phyloP scores from a whole-genome alignment of 2,113 vertebrate genomes.

The Megaptera novaeangliae region DNA sequence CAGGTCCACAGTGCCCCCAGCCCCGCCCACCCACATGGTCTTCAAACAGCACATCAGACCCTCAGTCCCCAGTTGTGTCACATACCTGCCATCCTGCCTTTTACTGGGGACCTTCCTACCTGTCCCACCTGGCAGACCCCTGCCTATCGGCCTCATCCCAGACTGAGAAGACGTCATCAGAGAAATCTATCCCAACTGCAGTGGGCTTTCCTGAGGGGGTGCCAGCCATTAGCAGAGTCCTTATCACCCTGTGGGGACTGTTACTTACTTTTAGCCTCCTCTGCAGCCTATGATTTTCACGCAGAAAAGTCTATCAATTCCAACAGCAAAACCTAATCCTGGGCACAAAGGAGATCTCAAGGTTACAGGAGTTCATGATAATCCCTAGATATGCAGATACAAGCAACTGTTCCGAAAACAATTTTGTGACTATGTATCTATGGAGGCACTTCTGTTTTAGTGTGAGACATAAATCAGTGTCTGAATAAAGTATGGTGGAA shows the following conservation, averaged over 20 bases:
- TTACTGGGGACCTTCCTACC: accelerated
- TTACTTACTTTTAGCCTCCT: neutral
- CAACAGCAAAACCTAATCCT: neutral
- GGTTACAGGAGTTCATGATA: neutral
- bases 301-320: neutral
- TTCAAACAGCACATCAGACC: too few species aligned
- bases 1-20: too few species aligned
- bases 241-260: neutral
- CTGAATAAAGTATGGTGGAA: neutral
- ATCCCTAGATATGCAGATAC: neutral
- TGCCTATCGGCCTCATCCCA: accelerated
- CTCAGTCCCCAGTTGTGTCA: accelerated
- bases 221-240: neutral
- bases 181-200: neutral
- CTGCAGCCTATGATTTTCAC: neutral
- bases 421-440: neutral
- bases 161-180: neutral
- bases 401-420: neutral
- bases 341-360: neutral
- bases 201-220: neutral
- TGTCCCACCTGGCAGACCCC: neutral
- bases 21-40: too few species aligned
- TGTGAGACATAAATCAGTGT: neutral
- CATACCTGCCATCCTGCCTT: accelerated
- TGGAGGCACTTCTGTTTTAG: neutral